These are phyloP conservation scores for Montipora foliosa DNA, from an alignment of 64 coral and sea anemone genomes.

Conservation along the genomic window DNA sequence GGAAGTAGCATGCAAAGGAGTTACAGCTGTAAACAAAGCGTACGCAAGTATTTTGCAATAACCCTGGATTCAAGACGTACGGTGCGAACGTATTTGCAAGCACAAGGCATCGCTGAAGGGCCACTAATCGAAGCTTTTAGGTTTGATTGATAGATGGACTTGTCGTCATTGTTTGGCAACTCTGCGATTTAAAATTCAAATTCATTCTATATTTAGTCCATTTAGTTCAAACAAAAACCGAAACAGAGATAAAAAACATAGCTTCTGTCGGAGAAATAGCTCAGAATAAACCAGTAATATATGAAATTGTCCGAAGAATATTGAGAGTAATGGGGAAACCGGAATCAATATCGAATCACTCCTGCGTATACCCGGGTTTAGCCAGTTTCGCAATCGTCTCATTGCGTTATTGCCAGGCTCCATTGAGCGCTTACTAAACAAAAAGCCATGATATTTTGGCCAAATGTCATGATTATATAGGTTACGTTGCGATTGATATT, in stretches of 20 bases:
- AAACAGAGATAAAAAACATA: slow-evolving; percentile 36
- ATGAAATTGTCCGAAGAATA: too few species aligned
- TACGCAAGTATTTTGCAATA: slow-evolving; percentile 40
- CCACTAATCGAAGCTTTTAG: slow-evolving; percentile 31
- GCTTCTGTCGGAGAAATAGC: neutral
- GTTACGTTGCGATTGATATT: slow-evolving; percentile 51
- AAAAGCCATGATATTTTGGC: slow-evolving; percentile 53
- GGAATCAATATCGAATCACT: too few species aligned
- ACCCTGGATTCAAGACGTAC: neutral
- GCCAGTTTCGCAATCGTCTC: slow-evolving; percentile 21
- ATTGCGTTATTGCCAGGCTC: neutral
- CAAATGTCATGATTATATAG: slow-evolving; percentile 46
- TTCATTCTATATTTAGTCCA: slow-evolving; percentile 50
- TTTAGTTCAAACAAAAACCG: slow-evolving; percentile 41
- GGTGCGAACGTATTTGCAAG: neutral
- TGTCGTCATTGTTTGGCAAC: slow-evolving; percentile 25
- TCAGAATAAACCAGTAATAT: too few species aligned
- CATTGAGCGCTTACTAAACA: slow-evolving; percentile 39
- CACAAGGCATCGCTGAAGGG: neutral
- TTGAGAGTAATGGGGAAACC: too few species aligned
- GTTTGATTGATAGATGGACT: neutral
- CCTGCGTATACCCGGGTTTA: too few species aligned
- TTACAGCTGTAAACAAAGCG: neutral
- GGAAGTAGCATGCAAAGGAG: too few species aligned
- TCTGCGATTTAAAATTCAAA: slow-evolving; percentile 37